Conservation (phyloP, 2,888 invertebrate species). For the Chrysolina haemoptera region DNA sequence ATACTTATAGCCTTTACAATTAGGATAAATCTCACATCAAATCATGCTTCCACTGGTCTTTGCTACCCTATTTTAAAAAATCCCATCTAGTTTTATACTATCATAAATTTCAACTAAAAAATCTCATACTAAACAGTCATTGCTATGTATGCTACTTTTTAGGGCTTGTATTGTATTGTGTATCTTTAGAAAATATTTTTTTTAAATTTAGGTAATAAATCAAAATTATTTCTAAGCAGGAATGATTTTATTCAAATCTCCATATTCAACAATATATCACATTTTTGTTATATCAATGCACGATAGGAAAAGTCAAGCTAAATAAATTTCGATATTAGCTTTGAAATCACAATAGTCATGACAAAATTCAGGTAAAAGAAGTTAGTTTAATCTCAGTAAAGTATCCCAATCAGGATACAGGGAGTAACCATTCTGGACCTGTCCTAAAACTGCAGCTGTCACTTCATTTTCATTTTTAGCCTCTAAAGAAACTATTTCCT, state of each 20-base stretch:
- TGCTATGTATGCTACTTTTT: too few relatives aligned
- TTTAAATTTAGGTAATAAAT: too few relatives aligned
- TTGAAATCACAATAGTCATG: slow-evolving; percentile 9
- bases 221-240: slow-evolving; percentile 25
- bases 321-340: slow-evolving; percentile 28
- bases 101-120: too few relatives aligned
- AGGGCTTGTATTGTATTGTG: too few relatives aligned
- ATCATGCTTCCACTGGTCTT: too few relatives aligned
- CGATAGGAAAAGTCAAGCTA: slow-evolving; percentile 15
- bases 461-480: slow-evolving; percentile 48
- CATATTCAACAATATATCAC: slow-evolving; percentile 35
- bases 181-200: too few relatives aligned
- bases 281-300: slow-evolving; percentile 28
- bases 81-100: too few relatives aligned
- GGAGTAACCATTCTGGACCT: slow-evolving; percentile 59
- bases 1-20: too few relatives aligned
- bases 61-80: too few relatives aligned
- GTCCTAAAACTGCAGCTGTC: slow-evolving; percentile 58
- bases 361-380: slow-evolving; percentile 1
- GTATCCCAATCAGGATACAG: slow-evolving; percentile 61
- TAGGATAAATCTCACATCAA: too few relatives aligned
- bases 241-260: slow-evolving; percentile 37
- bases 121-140: too few relatives aligned
- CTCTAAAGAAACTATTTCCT: slow-evolving; percentile 53
- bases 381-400: slow-evolving; percentile 41